A percentile compares a stretch with the other conserved stretches of the same genome.
Conservation (phyloP, 2,888 invertebrate genomes). For the Celastrina argiolus region DNA sequence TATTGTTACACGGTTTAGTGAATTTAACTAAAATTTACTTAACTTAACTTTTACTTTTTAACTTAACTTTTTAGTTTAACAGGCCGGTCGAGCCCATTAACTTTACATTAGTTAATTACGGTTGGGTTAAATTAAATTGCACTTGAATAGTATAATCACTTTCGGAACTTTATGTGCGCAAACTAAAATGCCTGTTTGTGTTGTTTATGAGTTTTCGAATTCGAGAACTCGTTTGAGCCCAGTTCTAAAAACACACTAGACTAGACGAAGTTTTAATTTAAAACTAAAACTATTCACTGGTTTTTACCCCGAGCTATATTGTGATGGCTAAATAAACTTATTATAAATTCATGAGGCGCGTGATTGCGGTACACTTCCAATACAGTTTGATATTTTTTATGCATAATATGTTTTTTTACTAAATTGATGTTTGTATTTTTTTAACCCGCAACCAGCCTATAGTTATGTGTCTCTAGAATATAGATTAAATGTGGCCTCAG, state of each 20-base stretch:
- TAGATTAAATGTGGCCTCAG: no score
- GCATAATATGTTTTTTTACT: no score
- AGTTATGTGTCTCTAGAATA: no score
- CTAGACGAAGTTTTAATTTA: conserved; percentile 5
- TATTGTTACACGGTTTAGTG: conserved; percentile 2
- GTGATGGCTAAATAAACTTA: not conserved
- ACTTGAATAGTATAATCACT: conserved; percentile 3
- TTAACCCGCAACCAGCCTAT: no score
- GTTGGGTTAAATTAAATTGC: conserved; percentile 10
- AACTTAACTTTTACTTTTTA: no score
- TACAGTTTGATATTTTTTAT: not conserved
- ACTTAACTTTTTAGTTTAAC: conserved; percentile 10
- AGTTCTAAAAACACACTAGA: conserved; percentile 6
- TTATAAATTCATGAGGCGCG: not conserved
- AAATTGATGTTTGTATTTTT: not conserved
- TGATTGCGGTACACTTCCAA: not conserved
- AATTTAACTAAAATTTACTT: conserved; percentile 13
- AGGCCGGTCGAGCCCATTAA: conserved; percentile 12
- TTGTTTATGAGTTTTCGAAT: conserved; percentile 9
- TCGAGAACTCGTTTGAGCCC: not conserved
- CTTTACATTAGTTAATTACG: conserved; percentile 18
- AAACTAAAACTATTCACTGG: not conserved
- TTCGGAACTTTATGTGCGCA: not conserved
- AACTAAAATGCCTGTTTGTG: conserved; percentile 1
- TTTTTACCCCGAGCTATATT: conserved; percentile 1